These are phyloP conservation scores for Psix sp. DNA, from an alignment of 1,140 invertebrate genomes.

Conservation along the genomic window DNA sequence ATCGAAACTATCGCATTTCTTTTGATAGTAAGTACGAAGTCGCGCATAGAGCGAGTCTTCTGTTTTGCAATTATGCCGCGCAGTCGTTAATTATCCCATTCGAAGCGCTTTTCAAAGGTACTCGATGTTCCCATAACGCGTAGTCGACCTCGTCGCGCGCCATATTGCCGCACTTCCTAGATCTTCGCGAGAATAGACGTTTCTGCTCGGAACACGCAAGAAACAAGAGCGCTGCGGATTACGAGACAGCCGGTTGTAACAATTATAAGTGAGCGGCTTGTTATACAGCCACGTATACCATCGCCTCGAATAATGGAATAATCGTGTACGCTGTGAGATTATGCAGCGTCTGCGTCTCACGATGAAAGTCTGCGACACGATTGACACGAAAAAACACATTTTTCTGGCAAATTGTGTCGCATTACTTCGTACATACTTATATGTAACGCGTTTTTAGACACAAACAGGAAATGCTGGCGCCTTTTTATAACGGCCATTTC, in stretches of 20 bases:
- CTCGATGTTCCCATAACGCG: conserved; percentile 49
- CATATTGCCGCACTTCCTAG: conserved; percentile 56
- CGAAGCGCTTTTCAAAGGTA: conserved; percentile 44
- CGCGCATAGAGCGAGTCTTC: conserved; percentile 13
- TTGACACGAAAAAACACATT: conserved; percentile 44
- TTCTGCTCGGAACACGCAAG: conserved; percentile 42
- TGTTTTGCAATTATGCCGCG: conserved; percentile 38
- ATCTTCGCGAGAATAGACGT: conserved; percentile 53
- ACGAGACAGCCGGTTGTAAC: conserved; percentile 55
- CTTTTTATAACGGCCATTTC: no score
- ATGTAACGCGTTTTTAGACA: no score
- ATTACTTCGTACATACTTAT: no score
- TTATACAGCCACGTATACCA: conserved; percentile 36
- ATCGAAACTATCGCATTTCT: conserved; percentile 36
- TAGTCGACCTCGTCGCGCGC: conserved; percentile 40
- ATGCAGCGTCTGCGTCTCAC: conserved; percentile 42
- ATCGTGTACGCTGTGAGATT: conserved; percentile 52
- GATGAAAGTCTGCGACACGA: conserved; percentile 37
- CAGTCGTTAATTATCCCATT: conserved; percentile 50
- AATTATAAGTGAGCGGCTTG: conserved; percentile 57
- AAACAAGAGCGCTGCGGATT: conserved; percentile 52
- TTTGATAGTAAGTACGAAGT: conserved; percentile 35
- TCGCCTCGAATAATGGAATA: conserved; percentile 47
- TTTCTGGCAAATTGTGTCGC: no score
- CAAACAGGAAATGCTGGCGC: no score